phyloP scores from a whole-genome alignment of 2,113 vertebrate genomes.

The Condylura cristata region DNA sequence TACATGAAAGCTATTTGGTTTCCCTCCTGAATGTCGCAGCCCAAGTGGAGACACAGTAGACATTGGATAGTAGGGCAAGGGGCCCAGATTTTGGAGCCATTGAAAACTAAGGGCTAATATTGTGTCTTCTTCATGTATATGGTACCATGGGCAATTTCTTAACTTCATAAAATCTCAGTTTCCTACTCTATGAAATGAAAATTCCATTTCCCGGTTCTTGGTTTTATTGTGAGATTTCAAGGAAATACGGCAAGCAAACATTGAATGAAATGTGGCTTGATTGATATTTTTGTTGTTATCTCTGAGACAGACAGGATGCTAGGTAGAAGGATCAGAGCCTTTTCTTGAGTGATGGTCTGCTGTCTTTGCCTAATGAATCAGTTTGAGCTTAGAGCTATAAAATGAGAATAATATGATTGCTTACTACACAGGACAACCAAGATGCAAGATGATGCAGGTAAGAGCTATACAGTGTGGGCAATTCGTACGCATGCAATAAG shows the following conservation, averaged over 20 bases:
- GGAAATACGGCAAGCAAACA: not conserved
- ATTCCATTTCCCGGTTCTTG: not conserved
- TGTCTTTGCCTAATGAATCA: not conserved
- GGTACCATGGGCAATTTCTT: not conserved
- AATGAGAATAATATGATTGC: not conserved
- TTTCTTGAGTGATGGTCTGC: not conserved
- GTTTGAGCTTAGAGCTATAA: not conserved
- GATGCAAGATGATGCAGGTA: not conserved
- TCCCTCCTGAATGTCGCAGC: not conserved
- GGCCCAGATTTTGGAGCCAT: not conserved
- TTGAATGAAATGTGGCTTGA: not conserved
- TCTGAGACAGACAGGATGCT: not conserved
- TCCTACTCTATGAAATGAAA: conserved; percentile 16
- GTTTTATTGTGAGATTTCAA: not conserved
- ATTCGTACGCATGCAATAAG: not conserved
- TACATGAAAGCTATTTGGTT: not conserved
- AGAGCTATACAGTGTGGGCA: not conserved
- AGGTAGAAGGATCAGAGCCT: not conserved
- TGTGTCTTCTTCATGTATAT: not conserved
- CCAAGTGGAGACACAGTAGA: not conserved
- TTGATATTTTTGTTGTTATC: not conserved
- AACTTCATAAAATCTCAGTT: conserved; percentile 14
- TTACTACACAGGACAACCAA: not conserved
- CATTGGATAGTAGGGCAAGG: not conserved
- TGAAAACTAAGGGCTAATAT: not conserved